Evolutionary conservation across 2,797 vertebrate genomes (phyloP).

Genomic region (Phataginus tricuspis): DNA sequence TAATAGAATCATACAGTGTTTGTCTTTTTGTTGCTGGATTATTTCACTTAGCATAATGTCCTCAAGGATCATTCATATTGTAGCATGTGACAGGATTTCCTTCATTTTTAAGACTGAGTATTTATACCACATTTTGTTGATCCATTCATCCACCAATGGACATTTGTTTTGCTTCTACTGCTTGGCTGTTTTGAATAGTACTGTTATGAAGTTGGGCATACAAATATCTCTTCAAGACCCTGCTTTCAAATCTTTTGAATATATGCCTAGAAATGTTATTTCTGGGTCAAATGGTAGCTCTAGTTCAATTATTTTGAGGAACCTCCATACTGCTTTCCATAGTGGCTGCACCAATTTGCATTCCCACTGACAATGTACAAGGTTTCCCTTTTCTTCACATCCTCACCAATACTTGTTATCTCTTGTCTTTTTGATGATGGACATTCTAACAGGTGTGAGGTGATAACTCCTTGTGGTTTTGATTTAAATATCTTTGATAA

Average conservation of each 20-base stretch:
- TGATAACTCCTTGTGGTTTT: neutral
- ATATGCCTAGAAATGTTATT: neutral
- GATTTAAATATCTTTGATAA: neutral
- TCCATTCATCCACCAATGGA: neutral
- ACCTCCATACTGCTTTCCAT: neutral
- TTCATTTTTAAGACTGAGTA: neutral
- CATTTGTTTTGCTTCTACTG: neutral
- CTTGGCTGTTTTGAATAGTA: neutral
- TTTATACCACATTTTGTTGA: neutral
- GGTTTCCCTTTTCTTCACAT: neutral
- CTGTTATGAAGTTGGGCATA: neutral
- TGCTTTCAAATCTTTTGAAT: neutral
- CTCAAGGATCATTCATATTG: neutral
- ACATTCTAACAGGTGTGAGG: neutral
- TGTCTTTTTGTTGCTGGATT: neutral
- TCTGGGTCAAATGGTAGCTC: neutral
- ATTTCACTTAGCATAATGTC: neutral
- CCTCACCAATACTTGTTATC: neutral
- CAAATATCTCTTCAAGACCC: neutral
- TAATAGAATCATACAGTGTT: neutral
- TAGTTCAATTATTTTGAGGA: neutral
- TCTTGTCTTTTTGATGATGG: neutral
- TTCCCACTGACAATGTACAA: neutral
- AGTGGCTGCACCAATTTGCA: neutral
- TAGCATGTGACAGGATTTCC: neutral